Evolutionary conservation across 2,113 vertebrate species (phyloP), one percentile per base, ranked within the genome.

Genomic region (Hyla sarda): DNA sequence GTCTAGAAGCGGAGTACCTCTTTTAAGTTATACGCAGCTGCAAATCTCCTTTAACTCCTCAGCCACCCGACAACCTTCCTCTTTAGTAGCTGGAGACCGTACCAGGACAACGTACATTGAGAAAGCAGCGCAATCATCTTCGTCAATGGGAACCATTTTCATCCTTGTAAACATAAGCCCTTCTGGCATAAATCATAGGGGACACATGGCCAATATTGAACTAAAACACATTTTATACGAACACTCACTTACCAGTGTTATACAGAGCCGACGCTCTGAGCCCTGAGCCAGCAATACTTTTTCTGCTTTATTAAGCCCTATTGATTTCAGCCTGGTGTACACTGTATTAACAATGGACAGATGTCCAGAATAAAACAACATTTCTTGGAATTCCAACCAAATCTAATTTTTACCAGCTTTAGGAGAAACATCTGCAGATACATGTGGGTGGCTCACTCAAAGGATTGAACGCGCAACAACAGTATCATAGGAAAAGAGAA

Each of bases 351-450:
- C 75, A 23, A 54, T 77, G 10, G 48, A 77, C 74, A 77, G 41
- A 74, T 74, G 71, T 45, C 37, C 74, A 54, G 17, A 30, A 56
- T 54, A 12, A 34, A 78, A 78, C 28, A 37, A 34, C 14, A 21
- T 21, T 77, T 30, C 48, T 30, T 17, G 34, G 74, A 77, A 52
- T 21, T 77, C 52, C 6, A 32, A 32, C 65, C 47, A n/a, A 79
- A n/a, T 23, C 16, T 34, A 79, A 79, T 79, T 79, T 34, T n/a
- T 54, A 37, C 50, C 50, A 79, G 76, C 30, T 54, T n/a, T 11
- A 13, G 30, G 52, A 79, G 30, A n/a, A 79, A 79, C 76, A 58
- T 37, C 52, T 79, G 19, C 52, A 12, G 50, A 56, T 56, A 58
- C 17, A n/a, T 41, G 52, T 79, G 76, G 76, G 76, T 58, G 76